phyloP scores from a whole-genome alignment of 2,113 vertebrate species.

The Indicator indicator region DNA sequence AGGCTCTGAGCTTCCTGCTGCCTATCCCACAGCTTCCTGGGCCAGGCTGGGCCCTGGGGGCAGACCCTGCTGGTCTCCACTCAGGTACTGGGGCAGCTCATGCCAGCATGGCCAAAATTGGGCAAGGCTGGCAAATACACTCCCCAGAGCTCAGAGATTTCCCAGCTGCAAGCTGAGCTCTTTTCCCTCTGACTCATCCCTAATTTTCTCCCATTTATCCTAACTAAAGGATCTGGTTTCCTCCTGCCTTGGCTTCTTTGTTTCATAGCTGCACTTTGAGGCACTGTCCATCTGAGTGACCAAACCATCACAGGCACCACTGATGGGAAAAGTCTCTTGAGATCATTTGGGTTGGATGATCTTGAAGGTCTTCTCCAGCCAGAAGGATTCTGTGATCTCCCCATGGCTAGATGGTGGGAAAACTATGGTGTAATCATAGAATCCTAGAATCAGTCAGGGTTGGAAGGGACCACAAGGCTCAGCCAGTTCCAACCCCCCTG shows the following conservation, averaged over 20 bases:
- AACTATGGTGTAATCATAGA: background rate
- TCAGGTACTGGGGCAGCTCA: background rate
- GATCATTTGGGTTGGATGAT: too few species aligned
- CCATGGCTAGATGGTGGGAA: background rate
- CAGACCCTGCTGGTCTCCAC: background rate
- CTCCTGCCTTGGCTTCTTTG: background rate
- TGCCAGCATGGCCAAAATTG: background rate
- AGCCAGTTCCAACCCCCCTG: too few species aligned
- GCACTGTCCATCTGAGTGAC: background rate
- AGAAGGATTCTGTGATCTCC: too few species aligned
- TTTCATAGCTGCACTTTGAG: background rate
- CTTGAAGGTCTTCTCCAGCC: too few species aligned
- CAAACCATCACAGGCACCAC: background rate
- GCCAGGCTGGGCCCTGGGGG: background rate
- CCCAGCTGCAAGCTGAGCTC: background rate
- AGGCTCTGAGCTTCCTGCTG: background rate
- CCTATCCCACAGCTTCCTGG: background rate
- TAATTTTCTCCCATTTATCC: background rate
- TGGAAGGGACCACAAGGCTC: too few species aligned
- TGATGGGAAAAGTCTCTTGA: too few species aligned
- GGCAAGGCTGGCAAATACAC: background rate
- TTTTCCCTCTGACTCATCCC: background rate
- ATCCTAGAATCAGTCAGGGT: too few species aligned
- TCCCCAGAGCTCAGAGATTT: background rate
- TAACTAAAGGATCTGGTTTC: background rate